phyloP scores from a whole-genome alignment of 2,888 invertebrate genomes.

The Harpalus rubripes region DNA sequence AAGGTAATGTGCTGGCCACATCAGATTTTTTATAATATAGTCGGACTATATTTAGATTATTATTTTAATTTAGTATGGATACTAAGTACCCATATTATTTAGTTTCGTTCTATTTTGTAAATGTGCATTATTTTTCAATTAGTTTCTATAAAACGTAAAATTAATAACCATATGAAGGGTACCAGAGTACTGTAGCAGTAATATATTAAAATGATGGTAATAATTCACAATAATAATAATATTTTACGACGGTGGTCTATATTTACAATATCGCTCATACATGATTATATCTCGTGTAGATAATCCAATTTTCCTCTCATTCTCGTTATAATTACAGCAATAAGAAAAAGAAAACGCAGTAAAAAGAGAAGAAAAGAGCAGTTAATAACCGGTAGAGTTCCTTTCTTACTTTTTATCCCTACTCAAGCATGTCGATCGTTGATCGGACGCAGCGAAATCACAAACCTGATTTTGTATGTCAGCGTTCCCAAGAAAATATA shows the following conservation, averaged over 20 bases:
- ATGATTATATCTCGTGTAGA: background rate
- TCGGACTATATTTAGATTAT: no score
- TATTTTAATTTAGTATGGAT: background rate
- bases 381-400: slow-evolving; percentile 48
- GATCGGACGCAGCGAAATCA: slow-evolving; percentile 26
- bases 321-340: slow-evolving; percentile 40
- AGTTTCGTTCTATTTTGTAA: background rate
- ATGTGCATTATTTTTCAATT: background rate
- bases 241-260: background rate
- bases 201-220: slow-evolving; percentile 4
- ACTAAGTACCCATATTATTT: background rate
- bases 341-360: slow-evolving; percentile 14
- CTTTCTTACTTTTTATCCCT: slow-evolving; percentile 41
- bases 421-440: slow-evolving; percentile 42
- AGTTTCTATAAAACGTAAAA: background rate
- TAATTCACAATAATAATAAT: slow-evolving; percentile 3
- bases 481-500: slow-evolving; percentile 25
- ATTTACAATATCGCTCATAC: slow-evolving; percentile 2
- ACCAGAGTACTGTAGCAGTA: background rate
- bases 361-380: slow-evolving; percentile 25
- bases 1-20: no score
- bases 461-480: slow-evolving; percentile 43
- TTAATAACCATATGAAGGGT: background rate
- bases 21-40: no score
- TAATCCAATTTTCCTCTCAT: slow-evolving; percentile 45